phyloP scores from a whole-genome alignment of 2,888 invertebrate genomes.

The Bembecia ichneumoniformis region DNA sequence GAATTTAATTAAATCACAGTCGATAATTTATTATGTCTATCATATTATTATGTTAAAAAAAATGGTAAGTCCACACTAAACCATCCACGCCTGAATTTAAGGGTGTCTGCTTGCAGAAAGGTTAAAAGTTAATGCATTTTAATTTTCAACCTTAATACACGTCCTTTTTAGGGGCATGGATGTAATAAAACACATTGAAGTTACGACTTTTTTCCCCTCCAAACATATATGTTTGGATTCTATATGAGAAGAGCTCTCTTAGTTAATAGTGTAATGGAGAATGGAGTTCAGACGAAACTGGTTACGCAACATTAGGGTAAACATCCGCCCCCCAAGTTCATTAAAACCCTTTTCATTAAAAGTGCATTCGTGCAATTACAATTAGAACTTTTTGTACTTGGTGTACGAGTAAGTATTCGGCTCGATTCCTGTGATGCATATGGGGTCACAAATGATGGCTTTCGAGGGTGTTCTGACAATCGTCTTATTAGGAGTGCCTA shows the following conservation, averaged over 20 bases:
- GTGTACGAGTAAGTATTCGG: no score
- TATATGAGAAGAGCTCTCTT: conserved; percentile 12
- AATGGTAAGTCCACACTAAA: conserved; percentile 9
- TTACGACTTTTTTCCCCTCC: no score
- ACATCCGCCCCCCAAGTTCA: conserved; percentile 30
- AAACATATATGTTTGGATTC: neutral
- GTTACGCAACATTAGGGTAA: conserved; percentile 18
- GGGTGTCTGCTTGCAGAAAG: conserved; percentile 11
- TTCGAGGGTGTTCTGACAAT: no score
- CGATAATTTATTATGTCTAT: no score
- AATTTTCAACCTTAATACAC: no score
- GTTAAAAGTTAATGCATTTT: no score
- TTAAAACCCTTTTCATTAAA: conserved; percentile 49
- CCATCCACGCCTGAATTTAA: conserved; percentile 15
- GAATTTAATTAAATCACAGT: no score
- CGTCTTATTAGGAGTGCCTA: no score
- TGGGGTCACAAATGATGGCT: no score
- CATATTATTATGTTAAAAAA: neutral
- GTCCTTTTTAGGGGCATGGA: no score
- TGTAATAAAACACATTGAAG: no score
- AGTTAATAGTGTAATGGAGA: conserved; percentile 1
- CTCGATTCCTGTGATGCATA: no score
- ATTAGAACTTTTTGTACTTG: conserved; percentile 28
- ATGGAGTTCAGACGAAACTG: conserved; percentile 17
- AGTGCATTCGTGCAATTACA: conserved; percentile 44